Percentiles rank a stretch among this genome's conserved stretches.
Evolutionary conservation across 1,140 invertebrate species (phyloP).

Genomic region (Cyphomyrmex costatus): DNA sequence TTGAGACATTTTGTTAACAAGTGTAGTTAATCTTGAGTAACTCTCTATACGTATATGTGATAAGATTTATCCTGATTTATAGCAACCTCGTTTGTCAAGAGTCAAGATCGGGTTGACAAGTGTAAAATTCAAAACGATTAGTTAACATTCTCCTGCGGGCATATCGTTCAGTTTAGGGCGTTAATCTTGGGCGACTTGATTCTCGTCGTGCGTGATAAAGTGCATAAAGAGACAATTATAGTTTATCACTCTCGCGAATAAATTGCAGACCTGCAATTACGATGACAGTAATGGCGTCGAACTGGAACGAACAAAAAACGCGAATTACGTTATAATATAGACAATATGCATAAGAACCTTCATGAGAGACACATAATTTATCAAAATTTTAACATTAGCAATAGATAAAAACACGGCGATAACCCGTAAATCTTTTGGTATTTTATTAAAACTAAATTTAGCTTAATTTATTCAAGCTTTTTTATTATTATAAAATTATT

Average conservation of each 20-base stretch:
- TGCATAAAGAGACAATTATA: slow-evolving; percentile 54
- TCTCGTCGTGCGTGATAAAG: slow-evolving; percentile 26
- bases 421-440: too few species aligned
- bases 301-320: slow-evolving; percentile 28
- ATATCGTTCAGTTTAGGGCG: neutral
- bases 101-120: slow-evolving; percentile 27
- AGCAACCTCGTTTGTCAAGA: slow-evolving; percentile 41
- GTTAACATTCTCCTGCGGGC: slow-evolving; percentile 21
- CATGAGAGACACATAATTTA: neutral
- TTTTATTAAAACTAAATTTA: neutral
- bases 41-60: neutral
- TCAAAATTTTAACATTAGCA: too few species aligned
- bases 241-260: slow-evolving; percentile 38
- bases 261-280: slow-evolving; percentile 48
- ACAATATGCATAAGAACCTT: neutral
- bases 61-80: slow-evolving; percentile 31
- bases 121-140: slow-evolving; percentile 46
- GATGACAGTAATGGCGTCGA: slow-evolving; percentile 30
- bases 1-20: slow-evolving; percentile 40
- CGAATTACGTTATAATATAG: slow-evolving; percentile 12
- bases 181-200: slow-evolving; percentile 41
- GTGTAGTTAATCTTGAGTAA: neutral
- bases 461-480: neutral
- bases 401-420: too few species aligned
- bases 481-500: neutral